Evolutionary conservation across 1,140 invertebrate genomes (phyloP), one percentile per base, ranked within the genome.

Genomic region (Hylaeus anthracinus): DNA sequence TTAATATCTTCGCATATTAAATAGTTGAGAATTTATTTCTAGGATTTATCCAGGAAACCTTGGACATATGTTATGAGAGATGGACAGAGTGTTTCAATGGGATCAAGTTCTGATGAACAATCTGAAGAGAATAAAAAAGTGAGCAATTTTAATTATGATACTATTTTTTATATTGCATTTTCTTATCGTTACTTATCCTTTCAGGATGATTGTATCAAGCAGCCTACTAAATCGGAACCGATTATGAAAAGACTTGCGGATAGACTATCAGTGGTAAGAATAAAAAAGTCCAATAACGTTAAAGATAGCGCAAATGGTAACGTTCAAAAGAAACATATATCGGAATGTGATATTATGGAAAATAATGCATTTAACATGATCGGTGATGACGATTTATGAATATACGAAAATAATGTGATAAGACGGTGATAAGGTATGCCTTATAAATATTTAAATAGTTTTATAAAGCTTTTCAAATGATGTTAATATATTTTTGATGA

Each of bases 301-400:
- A 88, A 90, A 79, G 90, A 91, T 79, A 92, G 72, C 6, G 14
- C 93, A 81, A 94, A 94, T 87, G 94, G 94, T 43, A 94, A 94
- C 61, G 94, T 94, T 86, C 94, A 94, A 39, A 95, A 95, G 95
- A 72, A 95, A 94, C 58, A 95, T 90, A 95, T 95, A 86, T 93
- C 94, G 45, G 95, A 94, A 51, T 94, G 94, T 88, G 95, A 96
- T 87, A 95, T 96, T 69, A 95, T 97, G 51, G 97, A 98, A 90
- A 98, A 98, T 92, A 96, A 97, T 93, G 97, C 97, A 58, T 98
- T 98, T 93, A 96, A 97, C 92, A 97, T 96, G 53, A 98, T 98
- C 85, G 97, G 97, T 9, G 97, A 98, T 91, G 97, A 98, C 87
- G 97, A 98, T 94, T 94, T 98, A 83, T 98, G 93, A 95, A 73